These are phyloP conservation scores for Drymonia ruficornis DNA, from an alignment of 2,888 invertebrate species.

Conservation along the genomic window DNA sequence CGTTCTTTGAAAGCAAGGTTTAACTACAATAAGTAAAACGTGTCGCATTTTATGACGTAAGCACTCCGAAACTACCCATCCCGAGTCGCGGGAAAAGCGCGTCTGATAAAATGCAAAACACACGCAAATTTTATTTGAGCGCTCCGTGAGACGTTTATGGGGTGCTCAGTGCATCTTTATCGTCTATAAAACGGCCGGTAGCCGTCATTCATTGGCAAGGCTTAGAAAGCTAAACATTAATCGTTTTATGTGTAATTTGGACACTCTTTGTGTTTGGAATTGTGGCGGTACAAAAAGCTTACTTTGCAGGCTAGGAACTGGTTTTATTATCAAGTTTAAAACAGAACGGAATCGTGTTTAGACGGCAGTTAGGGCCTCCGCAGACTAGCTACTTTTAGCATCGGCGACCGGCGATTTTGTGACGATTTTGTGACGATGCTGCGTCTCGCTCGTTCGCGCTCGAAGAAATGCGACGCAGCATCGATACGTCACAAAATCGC, in stretches of 20 bases:
- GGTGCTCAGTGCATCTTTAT: constrained; percentile 43
- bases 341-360: background rate
- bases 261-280: background rate
- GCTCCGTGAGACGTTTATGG: background rate
- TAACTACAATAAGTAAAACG: too few species aligned
- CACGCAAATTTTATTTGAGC: constrained; percentile 14
- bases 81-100: background rate
- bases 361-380: too few species aligned
- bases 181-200: constrained; percentile 61
- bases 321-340: background rate
- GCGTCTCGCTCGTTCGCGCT: too few species aligned
- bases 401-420: too few species aligned
- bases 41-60: background rate
- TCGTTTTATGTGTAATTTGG: constrained; percentile 39
- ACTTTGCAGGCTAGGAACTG: background rate
- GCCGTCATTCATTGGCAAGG: constrained; percentile 44
- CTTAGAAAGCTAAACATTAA: constrained; percentile 40
- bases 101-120: constrained; percentile 27
- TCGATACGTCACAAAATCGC: too few species aligned
- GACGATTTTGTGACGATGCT: too few species aligned
- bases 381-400: too few species aligned
- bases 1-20: too few species aligned
- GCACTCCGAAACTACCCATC: background rate
- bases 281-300: background rate
- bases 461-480: too few species aligned